Evolutionary conservation across 2,797 vertebrate genomes (phyloP).

Genomic region (Coluber constrictor): DNA sequence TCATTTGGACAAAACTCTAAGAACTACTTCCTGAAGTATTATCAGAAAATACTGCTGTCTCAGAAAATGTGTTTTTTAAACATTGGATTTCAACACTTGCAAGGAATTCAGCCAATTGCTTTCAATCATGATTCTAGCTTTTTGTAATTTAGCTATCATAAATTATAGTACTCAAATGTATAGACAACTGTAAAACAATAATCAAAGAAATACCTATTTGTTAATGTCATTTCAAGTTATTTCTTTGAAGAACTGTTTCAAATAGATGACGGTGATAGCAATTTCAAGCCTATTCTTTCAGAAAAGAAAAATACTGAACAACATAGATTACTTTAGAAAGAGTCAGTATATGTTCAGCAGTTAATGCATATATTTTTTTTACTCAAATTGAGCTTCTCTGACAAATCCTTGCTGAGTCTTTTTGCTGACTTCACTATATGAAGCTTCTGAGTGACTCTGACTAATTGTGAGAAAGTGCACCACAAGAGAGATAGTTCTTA

Average conservation of each 20-base stretch:
- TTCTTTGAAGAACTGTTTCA: not conserved
- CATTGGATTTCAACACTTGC: not conserved
- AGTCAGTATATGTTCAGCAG: not conserved
- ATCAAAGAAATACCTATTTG: not conserved
- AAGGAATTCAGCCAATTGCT: not conserved
- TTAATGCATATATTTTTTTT: not conserved
- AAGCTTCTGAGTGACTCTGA: constrained; percentile 28
- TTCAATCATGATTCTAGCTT: not conserved
- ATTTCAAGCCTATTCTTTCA: not conserved
- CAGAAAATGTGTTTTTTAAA: not conserved
- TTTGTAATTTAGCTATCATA: not conserved
- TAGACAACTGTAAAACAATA: not conserved
- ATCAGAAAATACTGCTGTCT: not conserved
- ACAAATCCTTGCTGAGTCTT: not conserved
- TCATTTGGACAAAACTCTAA: not conserved
- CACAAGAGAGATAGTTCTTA: constrained; percentile 40
- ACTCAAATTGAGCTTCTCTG: constrained; percentile 18
- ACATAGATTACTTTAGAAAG: not conserved
- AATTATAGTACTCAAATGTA: not conserved
- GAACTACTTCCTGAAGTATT: not conserved
- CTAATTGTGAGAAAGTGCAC: constrained; percentile 38
- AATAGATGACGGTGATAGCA: not conserved
- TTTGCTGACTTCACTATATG: constrained; percentile 29
- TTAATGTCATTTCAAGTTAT: not conserved
- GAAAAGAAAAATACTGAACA: not conserved